Percentiles rank a stretch among this genome's conserved stretches.
Evolutionary conservation across 2,113 vertebrate genomes (phyloP).

Genomic region (Bos javanicus): DNA sequence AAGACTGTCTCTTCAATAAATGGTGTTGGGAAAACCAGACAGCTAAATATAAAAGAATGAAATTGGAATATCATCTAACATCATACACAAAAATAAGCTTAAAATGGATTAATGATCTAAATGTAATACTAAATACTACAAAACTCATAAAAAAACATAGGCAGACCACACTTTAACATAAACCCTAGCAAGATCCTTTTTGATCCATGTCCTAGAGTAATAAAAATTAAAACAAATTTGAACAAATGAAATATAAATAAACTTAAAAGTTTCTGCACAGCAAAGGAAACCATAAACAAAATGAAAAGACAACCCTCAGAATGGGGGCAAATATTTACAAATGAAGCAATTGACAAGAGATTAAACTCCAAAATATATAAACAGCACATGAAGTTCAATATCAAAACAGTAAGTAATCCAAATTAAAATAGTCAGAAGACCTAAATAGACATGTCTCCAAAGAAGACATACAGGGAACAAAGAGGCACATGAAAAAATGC

Average conservation of each 20-base stretch:
- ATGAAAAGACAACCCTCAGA: background rate
- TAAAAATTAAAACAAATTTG: background rate
- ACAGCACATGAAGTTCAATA: background rate
- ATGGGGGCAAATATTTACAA: background rate
- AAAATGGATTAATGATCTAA: background rate
- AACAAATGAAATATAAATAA: background rate
- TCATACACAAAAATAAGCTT: background rate
- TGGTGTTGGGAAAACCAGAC: background rate
- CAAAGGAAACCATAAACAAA: background rate
- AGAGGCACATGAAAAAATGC: background rate
- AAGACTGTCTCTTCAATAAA: background rate
- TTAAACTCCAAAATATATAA: background rate
- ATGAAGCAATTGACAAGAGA: background rate
- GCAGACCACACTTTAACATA: background rate
- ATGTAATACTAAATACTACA: background rate
- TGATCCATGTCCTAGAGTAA: background rate
- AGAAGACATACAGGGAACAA: background rate
- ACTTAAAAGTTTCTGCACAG: background rate
- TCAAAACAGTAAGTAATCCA: background rate
- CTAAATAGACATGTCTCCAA: background rate
- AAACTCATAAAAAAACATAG: background rate
- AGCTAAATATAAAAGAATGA: background rate
- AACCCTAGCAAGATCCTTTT: background rate
- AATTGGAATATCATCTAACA: background rate
- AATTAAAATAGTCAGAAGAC: background rate